Evolutionary conservation across 2,797 vertebrate genomes (phyloP), one percentile per base, ranked within the genome.

Genomic region (Sebastes elongatus): DNA sequence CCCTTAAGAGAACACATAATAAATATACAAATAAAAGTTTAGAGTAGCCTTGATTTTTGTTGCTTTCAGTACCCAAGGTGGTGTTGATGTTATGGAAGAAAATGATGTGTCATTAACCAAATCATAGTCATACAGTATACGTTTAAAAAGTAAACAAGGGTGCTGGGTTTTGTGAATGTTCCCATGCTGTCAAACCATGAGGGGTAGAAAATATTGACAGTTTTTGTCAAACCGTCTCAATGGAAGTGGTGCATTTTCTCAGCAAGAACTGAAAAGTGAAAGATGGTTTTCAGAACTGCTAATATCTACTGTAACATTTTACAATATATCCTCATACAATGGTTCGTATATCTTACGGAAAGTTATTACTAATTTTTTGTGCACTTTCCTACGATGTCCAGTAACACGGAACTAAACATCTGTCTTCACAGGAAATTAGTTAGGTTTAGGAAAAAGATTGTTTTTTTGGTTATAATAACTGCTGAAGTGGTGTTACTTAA

Each of bases 341-440:
- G 42, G 42, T 20, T 4, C 16, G 7, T 7, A 49, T 18, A 49
- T 18, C 42, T 49, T 49, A 49, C 0, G 7, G 7, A 49, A 49
- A 49, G 46, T 18, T 8, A 49, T 20, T 49, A 0, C 46, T 49
- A 0, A 49, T 49, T 20, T 49, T 49, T 49, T 7, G 7, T 49
- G 46, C 1, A 0, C 42, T 2, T 49, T 49, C 18, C 46, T 49
- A 8, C 2, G 7, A 8, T 20, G 42, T 46, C 16, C 42, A 46
- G 3, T 16, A 46, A 46, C 42, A 7, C 16, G 1, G 0, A 49
- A 49, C 20, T 20, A 49, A 4, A 49, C 3, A 20, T 46, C 6
- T 46, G 42, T 18, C 16, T 46, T 18, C 42, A 46, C 14, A 46
- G 42, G 42, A 18, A 0, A 46, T 46, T 20, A 49, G 6, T 49